Evolutionary conservation across 1,140 invertebrate species (phyloP), one percentile per base, ranked within the genome.

Genomic region (Solenopsis invicta): DNA sequence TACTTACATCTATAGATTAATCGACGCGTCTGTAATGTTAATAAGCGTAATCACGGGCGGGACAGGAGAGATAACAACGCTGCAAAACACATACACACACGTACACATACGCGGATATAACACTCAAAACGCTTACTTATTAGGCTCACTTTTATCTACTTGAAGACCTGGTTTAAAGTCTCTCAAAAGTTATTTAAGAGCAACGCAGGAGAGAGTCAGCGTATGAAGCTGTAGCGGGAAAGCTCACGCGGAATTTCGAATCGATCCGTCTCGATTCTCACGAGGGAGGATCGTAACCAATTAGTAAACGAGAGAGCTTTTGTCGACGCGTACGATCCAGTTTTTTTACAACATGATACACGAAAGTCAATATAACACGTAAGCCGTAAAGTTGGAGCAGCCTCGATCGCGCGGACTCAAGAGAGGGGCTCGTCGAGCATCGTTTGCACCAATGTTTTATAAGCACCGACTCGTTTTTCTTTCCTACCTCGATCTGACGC

Each of bases 1-100:
- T 89, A 89, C 76, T 90, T 87, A 86, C 69, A 54, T 87, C 56
- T 78, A 48, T 69, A 89, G 74, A 89, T 69, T 89, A 90, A 87
- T 75, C 78, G 77, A 84, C n/a, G 69, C 88, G 85, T 80, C 41
- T 87, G 18, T 67, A 69, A 61, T 74, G 81, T 88, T 81, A 62
- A 66, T 78, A 84, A 89, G 82, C 77, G 66, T 74, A 78, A 89
- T 78, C 89, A 84, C 52, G 88, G 84, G 71, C 88, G 78, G 50
- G 37, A 81, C 16, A 56, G 2, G 18, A 50, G 13, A 59, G 8
- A 12, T 8, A 81, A 45, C 34, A 24, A 59, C 29, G 41, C 54
- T 56, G 64, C 78, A 61, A 81, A 61, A 29, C 41, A 56, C 3
- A 41, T 8, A 41, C 8, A 41, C 41, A 41, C 41, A 41, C 29